These are phyloP conservation scores for Rafetus swinhoei DNA, from an alignment of 2,113 vertebrate species.

Conservation along the genomic window DNA sequence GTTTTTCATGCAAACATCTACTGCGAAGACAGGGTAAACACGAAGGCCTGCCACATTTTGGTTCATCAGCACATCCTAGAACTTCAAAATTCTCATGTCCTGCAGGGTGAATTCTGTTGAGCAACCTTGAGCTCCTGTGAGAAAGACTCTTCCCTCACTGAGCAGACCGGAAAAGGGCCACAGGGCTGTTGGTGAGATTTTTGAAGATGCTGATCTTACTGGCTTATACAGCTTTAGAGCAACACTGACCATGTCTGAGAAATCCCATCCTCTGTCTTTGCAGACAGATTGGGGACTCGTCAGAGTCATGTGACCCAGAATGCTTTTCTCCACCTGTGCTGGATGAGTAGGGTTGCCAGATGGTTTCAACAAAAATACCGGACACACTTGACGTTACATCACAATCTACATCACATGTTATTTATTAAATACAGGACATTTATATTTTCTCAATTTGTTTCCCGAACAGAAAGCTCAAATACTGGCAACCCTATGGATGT, in stretches of 20 bases:
- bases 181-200: rapidly evolving
- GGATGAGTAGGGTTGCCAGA: neutral
- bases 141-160: neutral
- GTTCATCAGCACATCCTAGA: rapidly evolving
- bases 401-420: too few species aligned
- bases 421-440: too few species aligned
- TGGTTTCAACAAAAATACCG: too few species aligned
- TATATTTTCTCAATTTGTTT: too few species aligned
- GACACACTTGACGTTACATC: too few species aligned
- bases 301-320: neutral
- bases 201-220: neutral
- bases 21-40: neutral
- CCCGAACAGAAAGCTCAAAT: too few species aligned
- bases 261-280: neutral
- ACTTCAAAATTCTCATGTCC: neutral
- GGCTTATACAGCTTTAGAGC: neutral
- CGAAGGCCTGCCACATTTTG: rapidly evolving
- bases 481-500: too few species aligned
- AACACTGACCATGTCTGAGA: neutral
- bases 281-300: neutral
- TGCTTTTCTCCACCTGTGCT: neutral
- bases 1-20: neutral
- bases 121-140: rapidly evolving
- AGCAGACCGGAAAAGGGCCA: neutral
- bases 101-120: neutral